A percentile compares a stretch with the other conserved stretches of the same genome.
phyloP scores from a whole-genome alignment of 1,140 invertebrate species.

The Brachionus paranguensis region DNA sequence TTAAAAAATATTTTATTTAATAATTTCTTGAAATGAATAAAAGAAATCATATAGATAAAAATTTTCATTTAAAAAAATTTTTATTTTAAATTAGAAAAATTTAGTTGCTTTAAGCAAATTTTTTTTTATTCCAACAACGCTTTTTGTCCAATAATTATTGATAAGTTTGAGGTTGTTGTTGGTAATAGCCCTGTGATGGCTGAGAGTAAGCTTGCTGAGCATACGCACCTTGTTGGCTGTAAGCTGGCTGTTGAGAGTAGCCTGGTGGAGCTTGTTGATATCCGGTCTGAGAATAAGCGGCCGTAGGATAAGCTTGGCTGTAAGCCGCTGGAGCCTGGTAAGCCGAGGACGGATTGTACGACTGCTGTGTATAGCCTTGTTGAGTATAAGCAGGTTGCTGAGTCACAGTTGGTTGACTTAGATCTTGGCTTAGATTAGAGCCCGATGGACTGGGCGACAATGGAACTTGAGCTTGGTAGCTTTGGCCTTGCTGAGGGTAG shows the following conservation, averaged over 20 bases:
- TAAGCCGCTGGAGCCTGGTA: background rate
- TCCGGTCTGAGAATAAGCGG: background rate
- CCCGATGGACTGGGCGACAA: constrained; percentile 4
- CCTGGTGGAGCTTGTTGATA: background rate
- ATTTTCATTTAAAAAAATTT: background rate
- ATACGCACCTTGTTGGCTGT: background rate
- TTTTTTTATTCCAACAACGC: background rate
- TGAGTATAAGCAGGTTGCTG: background rate
- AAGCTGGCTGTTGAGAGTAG: background rate
- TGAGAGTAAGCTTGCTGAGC: background rate
- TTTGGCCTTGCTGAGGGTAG: background rate
- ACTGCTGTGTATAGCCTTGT: constrained; percentile 2
- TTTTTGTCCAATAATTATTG: background rate
- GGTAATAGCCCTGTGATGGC: background rate
- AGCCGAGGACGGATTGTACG: background rate
- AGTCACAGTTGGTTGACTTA: background rate
- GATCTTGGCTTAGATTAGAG: background rate
- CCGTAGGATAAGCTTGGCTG: background rate
- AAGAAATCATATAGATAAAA: background rate
- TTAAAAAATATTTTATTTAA: background rate
- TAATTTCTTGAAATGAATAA: background rate
- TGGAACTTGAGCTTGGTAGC: constrained; percentile 21
- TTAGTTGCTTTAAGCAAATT: too few species aligned
- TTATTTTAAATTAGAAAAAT: background rate
- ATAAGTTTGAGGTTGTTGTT: background rate